Evolutionary conservation across 2,888 invertebrate genomes (phyloP).

Genomic region (Himalopsyche kuldschensis): DNA sequence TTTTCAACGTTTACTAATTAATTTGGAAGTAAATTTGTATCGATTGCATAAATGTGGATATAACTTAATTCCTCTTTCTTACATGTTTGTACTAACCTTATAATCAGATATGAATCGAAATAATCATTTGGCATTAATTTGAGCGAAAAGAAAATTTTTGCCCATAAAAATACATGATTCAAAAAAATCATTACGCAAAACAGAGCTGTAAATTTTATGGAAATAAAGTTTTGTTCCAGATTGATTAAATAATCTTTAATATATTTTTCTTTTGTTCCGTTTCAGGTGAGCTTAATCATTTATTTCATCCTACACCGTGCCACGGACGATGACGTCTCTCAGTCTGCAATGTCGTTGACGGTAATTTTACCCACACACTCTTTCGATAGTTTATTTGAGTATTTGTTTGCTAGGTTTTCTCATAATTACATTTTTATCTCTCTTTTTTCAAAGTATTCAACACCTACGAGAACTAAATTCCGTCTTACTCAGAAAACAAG

Average conservation of each 20-base stretch:
- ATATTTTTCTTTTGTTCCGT: background rate
- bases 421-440: background rate
- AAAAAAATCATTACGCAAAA: too few relatives aligned
- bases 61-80: too few relatives aligned
- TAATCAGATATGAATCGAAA: too few relatives aligned
- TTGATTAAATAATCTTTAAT: background rate
- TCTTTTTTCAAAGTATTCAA: background rate
- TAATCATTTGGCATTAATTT: too few relatives aligned
- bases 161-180: too few relatives aligned
- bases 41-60: too few relatives aligned
- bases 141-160: too few relatives aligned
- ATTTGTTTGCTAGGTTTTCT: background rate
- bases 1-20: too few relatives aligned
- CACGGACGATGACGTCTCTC: background rate
- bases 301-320: background rate
- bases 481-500: background rate
- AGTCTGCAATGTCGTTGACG: background rate
- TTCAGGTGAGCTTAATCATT: background rate
- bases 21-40: too few relatives aligned
- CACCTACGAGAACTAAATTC: background rate
- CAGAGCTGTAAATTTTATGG: too few relatives aligned
- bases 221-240: too few relatives aligned
- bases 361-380: background rate
- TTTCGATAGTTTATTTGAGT: background rate
- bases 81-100: too few relatives aligned